These are phyloP conservation scores for Penaeus japonicus DNA, from an alignment of 1,140 invertebrate species.

Conservation along the genomic window DNA sequence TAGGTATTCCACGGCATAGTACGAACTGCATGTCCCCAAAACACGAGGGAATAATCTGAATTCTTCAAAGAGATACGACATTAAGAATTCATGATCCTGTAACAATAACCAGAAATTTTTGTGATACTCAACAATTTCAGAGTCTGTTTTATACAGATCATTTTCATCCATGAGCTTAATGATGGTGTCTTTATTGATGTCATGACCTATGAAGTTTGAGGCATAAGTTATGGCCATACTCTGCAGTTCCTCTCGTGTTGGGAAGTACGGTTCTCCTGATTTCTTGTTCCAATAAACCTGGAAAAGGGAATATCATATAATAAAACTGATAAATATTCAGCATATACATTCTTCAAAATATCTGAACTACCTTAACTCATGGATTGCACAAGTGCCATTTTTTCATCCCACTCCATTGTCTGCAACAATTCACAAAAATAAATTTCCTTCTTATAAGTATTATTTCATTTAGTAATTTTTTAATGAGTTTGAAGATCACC, in stretches of 20 bases:
- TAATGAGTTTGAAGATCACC: too few relatives aligned
- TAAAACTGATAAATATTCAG: neutral
- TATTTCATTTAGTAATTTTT: too few relatives aligned
- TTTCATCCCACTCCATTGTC: too few relatives aligned
- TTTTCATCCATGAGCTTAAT: conserved; percentile 18
- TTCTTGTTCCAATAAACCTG: conserved; percentile 42
- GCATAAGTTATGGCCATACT: conserved; percentile 15
- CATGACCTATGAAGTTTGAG: conserved; percentile 17
- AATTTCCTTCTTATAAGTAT: too few relatives aligned
- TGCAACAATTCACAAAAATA: too few relatives aligned
- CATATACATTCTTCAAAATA: neutral
- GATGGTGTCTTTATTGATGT: neutral
- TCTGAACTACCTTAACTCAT: too few relatives aligned
- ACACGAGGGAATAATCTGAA: conserved; percentile 42
- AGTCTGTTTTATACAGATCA: conserved; percentile 13
- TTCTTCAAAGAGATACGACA: conserved; percentile 36
- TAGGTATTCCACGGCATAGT: conserved; percentile 51
- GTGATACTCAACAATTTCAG: conserved; percentile 25
- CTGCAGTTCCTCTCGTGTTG: conserved; percentile 20
- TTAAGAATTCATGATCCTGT: conserved; percentile 53
- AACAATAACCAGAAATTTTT: conserved; percentile 42
- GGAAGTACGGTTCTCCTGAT: conserved; percentile 9
- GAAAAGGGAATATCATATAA: neutral
- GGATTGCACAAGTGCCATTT: too few relatives aligned
- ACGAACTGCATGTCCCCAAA: conserved; percentile 45